Percentiles rank a stretch among this genome's conserved stretches.
Conservation (phyloP, 2,888 invertebrate species). For the Aromia moschata region DNA sequence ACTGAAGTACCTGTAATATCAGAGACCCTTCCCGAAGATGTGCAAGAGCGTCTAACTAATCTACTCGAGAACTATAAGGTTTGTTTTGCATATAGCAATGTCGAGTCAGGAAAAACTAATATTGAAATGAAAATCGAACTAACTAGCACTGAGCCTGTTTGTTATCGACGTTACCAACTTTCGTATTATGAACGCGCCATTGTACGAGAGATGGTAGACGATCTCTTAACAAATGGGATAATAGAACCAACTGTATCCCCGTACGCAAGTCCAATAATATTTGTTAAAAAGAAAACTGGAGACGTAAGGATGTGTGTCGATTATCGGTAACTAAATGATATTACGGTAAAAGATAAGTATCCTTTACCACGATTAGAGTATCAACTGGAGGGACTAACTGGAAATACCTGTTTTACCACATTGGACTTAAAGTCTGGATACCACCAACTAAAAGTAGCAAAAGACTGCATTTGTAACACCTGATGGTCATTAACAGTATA, state of each 20-base stretch:
- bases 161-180: background rate
- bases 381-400: constrained; percentile 4
- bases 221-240: background rate
- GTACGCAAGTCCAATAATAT: background rate
- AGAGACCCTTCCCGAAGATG: background rate
- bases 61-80: background rate
- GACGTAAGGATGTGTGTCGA: background rate
- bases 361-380: background rate
- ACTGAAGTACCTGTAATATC: background rate
- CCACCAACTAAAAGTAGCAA: background rate
- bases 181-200: background rate
- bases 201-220: background rate
- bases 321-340: background rate
- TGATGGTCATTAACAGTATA: constrained; percentile 2
- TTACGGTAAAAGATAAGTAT: background rate
- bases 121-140: background rate
- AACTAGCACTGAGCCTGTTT: background rate
- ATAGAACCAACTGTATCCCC: background rate
- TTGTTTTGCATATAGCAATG: background rate
- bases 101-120: background rate
- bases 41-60: background rate
- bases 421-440: constrained; percentile 1
- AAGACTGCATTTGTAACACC: background rate
- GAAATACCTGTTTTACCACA: background rate
- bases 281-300: background rate